phyloP scores from a whole-genome alignment of 2,113 vertebrate species.

The Siniperca knerii region DNA sequence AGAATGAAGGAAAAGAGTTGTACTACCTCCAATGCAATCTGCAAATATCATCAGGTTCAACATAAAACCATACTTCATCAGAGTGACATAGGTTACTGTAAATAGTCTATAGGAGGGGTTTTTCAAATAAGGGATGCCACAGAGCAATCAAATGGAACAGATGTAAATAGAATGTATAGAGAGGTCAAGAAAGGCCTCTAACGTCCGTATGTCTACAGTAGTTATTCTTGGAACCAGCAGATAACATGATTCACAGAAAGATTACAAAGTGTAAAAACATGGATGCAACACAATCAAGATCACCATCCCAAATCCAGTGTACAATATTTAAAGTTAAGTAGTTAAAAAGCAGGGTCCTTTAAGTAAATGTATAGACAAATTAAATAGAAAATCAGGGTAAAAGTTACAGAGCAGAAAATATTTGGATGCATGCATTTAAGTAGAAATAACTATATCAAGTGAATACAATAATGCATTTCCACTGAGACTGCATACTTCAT shows the following conservation, averaged over 20 bases:
- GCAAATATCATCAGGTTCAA: not conserved
- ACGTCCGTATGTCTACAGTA: not conserved
- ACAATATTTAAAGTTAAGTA: not conserved
- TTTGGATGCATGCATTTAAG: not conserved
- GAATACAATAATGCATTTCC: not conserved
- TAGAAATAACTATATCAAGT: not conserved
- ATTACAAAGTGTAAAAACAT: not conserved
- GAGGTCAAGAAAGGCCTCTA: not conserved
- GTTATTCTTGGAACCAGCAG: not conserved
- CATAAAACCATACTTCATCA: not conserved
- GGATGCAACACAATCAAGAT: not conserved
- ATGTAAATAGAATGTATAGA: not conserved
- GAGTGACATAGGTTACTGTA: not conserved
- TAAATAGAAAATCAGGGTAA: not conserved
- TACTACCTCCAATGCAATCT: not conserved
- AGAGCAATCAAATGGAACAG: not conserved
- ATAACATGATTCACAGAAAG: not conserved
- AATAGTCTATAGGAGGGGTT: not conserved
- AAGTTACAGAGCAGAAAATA: not conserved
- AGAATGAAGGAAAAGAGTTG: not conserved
- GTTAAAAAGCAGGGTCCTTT: not conserved
- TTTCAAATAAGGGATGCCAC: not conserved
- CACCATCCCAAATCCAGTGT: not conserved
- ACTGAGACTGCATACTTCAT: not conserved
- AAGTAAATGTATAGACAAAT: not conserved